Base-by-base conservation (phyloP, 2,113 vertebrate species). In the Phyllopteryx taeniolatus region DNA sequence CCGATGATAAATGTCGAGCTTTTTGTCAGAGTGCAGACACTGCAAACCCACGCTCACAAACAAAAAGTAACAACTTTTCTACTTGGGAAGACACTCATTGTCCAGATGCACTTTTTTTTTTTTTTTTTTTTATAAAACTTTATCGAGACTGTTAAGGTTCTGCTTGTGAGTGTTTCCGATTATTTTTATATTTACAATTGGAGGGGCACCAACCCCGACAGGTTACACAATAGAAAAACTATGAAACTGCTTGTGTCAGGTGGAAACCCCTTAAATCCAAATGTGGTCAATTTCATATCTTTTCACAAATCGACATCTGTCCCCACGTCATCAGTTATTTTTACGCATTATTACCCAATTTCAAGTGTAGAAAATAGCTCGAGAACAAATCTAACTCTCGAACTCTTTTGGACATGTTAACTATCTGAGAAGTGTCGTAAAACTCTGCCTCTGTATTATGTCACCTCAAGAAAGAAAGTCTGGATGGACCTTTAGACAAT, bases 41-140 rank as follows among this genome's bases (percentile, higher is more conserved):
- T 13, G 73, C 59, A 53, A 68, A 70, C 65, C 69, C 60, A 73
- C 10, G 60, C 92, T 88, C 90, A 80, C 92, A 94, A 71, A 70
- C 8, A 61, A 80, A 78, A 69, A 27, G 14, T 62, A 53, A 64
- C 27, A 68, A 68, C 65, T 72, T 39, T 46, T 43, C 27, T 22
- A 56, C 73, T 72, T 65, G 62, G 62, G n/a, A 22, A 65, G 42
- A 44, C 10, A 17, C 61, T 42, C 35, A 12, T 46, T 44, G 42
- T 44, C 20, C 42, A 44, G 20, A n/a, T 64, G 20, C 15, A 12
- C 11, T 27, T 2, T 8, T 57, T 57, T 57, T 57, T 8, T 57
- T 57, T 57, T 57, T 12, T 27, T 57, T 57, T 56, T 54, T 22
- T 11, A 12, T 56, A 56, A 17, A 19, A 20, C 17, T 56, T 9